phyloP scores from a whole-genome alignment of 2,113 vertebrate species.

The Malurus alboscapulatus region DNA sequence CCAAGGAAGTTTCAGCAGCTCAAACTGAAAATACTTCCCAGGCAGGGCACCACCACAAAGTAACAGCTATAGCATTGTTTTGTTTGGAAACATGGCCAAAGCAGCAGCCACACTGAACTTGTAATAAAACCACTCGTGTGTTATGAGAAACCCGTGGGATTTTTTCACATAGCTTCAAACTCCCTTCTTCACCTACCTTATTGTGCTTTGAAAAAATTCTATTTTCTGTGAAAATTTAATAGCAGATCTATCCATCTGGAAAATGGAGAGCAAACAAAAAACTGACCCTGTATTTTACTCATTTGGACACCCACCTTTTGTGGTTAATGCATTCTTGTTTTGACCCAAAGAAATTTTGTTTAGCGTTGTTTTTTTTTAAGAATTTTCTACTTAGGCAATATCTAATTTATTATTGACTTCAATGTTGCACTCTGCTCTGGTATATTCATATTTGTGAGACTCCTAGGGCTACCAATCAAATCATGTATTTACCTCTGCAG shows the following conservation, averaged over 20 bases:
- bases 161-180: not conserved
- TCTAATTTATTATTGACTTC: not conserved
- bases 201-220: not conserved
- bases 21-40: not conserved
- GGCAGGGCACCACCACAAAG: not conserved
- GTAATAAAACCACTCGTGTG: not conserved
- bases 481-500: not conserved
- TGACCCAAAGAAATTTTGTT: not conserved
- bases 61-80: not conserved
- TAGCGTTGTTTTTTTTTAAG: not conserved
- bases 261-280: not conserved
- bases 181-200: not conserved
- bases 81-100: not conserved
- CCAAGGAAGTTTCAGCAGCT: not conserved
- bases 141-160: not conserved
- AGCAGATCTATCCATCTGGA: not conserved
- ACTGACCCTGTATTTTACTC: not conserved
- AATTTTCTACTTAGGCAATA: not conserved
- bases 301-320: not conserved
- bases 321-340: not conserved
- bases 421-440: not conserved
- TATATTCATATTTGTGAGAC: not conserved
- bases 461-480: not conserved
- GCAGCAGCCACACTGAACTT: not conserved
- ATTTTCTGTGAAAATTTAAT: not conserved